Conservation (phyloP, 1,140 invertebrate genomes). For the Marisa cornuarietis region DNA sequence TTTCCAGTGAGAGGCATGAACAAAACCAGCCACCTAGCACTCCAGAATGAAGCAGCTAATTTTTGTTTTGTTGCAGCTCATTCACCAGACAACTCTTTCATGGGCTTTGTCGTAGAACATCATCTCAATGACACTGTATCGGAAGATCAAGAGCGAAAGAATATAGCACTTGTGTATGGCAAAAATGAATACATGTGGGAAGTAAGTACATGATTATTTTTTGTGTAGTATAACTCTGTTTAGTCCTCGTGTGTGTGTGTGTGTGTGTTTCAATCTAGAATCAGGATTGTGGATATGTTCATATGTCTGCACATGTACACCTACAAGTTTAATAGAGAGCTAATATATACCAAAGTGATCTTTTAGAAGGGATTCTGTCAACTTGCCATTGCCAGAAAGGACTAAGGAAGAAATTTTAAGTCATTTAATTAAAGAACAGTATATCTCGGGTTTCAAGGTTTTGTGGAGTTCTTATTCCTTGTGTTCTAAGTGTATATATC, state of each 20-base stretch:
- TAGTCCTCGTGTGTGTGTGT: not conserved
- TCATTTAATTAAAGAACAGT: no score
- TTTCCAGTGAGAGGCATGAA: not conserved
- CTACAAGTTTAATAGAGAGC: not conserved
- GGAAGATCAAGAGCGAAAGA: slow-evolving; percentile 41
- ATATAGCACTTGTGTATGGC: slow-evolving; percentile 66
- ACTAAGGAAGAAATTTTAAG: no score
- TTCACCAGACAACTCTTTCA: slow-evolving; percentile 67
- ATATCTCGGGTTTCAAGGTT: no score
- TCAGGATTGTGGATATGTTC: not conserved
- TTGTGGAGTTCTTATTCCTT: no score
- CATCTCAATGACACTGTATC: slow-evolving; percentile 47
- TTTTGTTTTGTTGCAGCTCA: slow-evolving; percentile 57
- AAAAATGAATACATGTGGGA: slow-evolving; percentile 68
- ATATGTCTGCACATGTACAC: not conserved
- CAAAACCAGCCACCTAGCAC: no score
- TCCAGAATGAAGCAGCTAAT: no score
- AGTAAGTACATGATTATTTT: slow-evolving; percentile 39
- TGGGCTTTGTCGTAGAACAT: slow-evolving; percentile 66
- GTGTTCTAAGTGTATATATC: no score
- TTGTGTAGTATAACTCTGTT: slow-evolving; percentile 2
- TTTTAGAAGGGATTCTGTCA: no score
- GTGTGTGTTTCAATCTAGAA: no score
- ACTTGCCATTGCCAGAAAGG: no score
- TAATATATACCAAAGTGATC: no score